Evolutionary conservation across 2,888 invertebrate genomes (phyloP), one percentile per base, ranked within the genome.

Genomic region (Lochmaea capreae): DNA sequence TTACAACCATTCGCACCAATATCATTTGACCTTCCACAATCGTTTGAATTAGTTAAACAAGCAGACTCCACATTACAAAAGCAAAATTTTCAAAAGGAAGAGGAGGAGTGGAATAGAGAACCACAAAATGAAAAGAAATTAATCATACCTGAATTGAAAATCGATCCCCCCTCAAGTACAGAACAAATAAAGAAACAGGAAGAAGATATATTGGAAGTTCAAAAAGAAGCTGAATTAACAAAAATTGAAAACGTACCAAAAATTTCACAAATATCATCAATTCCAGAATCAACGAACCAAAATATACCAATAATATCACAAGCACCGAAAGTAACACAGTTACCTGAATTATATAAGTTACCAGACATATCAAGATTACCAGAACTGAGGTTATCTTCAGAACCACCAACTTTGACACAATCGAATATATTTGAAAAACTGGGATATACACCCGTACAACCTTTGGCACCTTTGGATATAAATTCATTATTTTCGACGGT

Each of bases 11-110:
- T 86, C 68, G 84, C 84, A 74, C 85, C 85, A 2, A 76, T 85
- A 57, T 84, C 85, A 10, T 85, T 86, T 62, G 86, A 86, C 66
- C 80, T 84, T 8, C 84, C 84, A 8, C 85, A 84, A 78, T 85
- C 86, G 5, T 85, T 86, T 72, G 85, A 86, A 73, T 72, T 85
- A n/a, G 82, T 84, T 3, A 85, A 85, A 73, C 81, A 85, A 77
- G 76, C 85, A 3, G 81, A 82, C 67, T 62, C 71, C 3, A 58
- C 42, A 52, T 67, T 69, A 12, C 65, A 72, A 16, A 22, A 70
- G 61, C 59, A 61, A 9, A 62, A 26, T 22, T 59, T 39, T 33
- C 39, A 54, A 14, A 61, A 54, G 9, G 39, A 42, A 22, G 18
- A 59, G 16, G 11, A 58, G 5, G 3, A 62, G 54, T 52, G 3